These are phyloP conservation scores for Epizoanthus ramosus DNA, from an alignment of 92 coral and sea anemone species.

Conservation along the genomic window DNA sequence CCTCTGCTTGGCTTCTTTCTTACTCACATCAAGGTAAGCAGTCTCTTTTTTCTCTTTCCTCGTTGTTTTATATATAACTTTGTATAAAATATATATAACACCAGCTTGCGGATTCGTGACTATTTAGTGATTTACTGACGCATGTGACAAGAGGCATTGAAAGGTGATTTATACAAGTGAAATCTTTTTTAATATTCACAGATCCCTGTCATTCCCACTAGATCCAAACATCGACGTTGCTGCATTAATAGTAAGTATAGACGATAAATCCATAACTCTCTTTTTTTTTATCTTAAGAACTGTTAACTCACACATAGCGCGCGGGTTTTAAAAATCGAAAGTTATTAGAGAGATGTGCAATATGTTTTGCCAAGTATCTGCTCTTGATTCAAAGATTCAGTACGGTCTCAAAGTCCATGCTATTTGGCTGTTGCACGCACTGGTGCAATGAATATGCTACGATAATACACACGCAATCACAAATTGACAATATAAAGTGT, in stretches of 20 bases:
- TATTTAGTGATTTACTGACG: background rate
- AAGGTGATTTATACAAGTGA: background rate
- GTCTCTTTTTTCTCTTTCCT: background rate
- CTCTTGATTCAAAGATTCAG: background rate
- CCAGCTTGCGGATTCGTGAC: slow-evolving; percentile 5
- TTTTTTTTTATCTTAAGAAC: background rate
- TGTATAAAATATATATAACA: background rate
- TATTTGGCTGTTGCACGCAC: no score
- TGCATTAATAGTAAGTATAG: slow-evolving; percentile 25
- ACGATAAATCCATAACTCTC: background rate
- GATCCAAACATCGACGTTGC: slow-evolving; percentile 31
- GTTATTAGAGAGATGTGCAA: slow-evolving; percentile 16
- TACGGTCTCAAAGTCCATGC: no score
- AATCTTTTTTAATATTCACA: background rate
- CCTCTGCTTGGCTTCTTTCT: slow-evolving; percentile 6
- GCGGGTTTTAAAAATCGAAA: slow-evolving; percentile 2
- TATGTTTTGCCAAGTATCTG: background rate
- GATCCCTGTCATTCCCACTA: slow-evolving; percentile 27
- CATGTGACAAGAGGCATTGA: background rate
- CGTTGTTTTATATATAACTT: slow-evolving; percentile 8
- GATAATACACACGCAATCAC: background rate
- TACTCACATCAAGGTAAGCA: slow-evolving; percentile 18
- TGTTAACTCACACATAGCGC: no score
- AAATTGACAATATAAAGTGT: background rate
- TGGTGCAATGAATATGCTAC: background rate